These are phyloP conservation scores for Salvelinus fontinalis DNA, from an alignment of 2,113 vertebrate genomes.

Conservation along the genomic window DNA sequence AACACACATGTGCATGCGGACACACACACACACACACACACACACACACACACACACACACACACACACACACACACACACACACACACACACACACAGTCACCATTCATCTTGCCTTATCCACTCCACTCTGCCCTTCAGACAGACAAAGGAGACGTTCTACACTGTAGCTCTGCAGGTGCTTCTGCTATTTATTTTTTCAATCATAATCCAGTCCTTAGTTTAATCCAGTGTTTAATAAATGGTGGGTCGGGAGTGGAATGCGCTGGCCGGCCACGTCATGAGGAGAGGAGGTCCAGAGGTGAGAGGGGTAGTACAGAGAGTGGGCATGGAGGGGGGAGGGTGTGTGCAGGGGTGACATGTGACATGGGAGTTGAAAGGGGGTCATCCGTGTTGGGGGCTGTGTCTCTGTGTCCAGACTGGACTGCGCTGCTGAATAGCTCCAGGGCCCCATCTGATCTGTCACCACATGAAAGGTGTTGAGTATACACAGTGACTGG, in stretches of 20 bases:
- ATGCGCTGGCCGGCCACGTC: no score
- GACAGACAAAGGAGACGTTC: slow-evolving; percentile 24
- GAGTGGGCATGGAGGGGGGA: no score
- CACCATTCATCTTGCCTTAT: background rate
- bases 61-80: no score
- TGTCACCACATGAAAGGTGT: background rate
- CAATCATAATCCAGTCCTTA: slow-evolving; percentile 10
- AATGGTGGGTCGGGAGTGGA: no score
- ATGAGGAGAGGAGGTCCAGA: background rate
- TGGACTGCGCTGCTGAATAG: background rate
- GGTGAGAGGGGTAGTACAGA: background rate
- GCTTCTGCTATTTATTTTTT: slow-evolving; percentile 29
- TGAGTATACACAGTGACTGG: background rate
- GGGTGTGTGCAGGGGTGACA: no score
- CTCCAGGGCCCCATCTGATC: slow-evolving; percentile 7
- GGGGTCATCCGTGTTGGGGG: background rate
- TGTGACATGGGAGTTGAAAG: background rate
- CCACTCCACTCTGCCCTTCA: background rate
- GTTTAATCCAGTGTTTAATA: no score
- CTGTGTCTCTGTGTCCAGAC: background rate
- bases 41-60: no score
- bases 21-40: no score
- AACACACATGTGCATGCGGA: no score
- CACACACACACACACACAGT: no score
- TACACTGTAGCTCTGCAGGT: slow-evolving; percentile 3